These are phyloP conservation scores for Isotomurus palustris DNA, from an alignment of 2,888 invertebrate species.

Conservation along the genomic window DNA sequence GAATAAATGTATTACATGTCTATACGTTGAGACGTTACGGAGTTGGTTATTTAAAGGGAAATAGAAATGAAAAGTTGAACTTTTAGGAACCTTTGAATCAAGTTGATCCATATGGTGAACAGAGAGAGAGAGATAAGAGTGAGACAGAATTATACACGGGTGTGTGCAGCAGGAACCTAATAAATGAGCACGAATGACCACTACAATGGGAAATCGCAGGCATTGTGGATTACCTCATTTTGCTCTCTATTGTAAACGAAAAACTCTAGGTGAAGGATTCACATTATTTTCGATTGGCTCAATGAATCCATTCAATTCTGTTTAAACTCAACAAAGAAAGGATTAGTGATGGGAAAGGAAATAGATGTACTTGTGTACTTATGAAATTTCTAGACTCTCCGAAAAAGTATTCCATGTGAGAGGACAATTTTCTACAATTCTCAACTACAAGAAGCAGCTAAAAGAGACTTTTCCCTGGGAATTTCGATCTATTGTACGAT, in stretches of 20 bases:
- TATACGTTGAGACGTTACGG: neutral
- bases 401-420: neutral
- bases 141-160: no score
- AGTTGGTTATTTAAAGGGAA: no score
- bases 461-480: neutral
- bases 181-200: constrained; percentile 11
- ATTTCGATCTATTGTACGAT: neutral
- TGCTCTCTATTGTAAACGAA: constrained; percentile 2
- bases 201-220: constrained; percentile 8
- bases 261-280: neutral
- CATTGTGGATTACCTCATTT: constrained; percentile 7
- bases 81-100: no score
- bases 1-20: no score
- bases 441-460: neutral
- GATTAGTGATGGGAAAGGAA: no score
- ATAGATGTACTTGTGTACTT: neutral
- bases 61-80: no score
- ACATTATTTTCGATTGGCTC: neutral
- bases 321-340: neutral
- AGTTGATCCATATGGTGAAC: no score
- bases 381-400: neutral
- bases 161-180: no score
- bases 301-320: neutral
- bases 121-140: no score
- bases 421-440: neutral